Conservation (phyloP, 2,797 vertebrate species). For the Cryptoprocta ferox region DNA sequence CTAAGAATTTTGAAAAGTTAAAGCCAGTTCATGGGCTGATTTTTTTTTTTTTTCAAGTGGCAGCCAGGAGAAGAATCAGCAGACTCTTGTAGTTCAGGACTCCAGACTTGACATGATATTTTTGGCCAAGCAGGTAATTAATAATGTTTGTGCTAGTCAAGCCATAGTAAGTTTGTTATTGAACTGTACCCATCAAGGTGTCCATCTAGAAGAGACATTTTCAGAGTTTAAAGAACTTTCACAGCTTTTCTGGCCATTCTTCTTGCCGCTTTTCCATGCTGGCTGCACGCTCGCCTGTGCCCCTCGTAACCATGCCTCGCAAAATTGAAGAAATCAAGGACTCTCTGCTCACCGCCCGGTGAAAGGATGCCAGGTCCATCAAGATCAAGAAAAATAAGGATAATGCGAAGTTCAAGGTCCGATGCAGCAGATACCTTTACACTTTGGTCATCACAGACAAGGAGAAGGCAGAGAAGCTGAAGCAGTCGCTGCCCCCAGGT, state of each 20-base stretch:
- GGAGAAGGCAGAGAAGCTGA: conserved; percentile 99
- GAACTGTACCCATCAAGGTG: conserved; percentile 95
- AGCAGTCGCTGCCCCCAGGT: conserved; percentile 98
- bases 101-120: conserved; percentile 97
- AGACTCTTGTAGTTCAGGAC: conserved; percentile 96
- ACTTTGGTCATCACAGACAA: conserved; percentile 99
- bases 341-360: conserved; percentile 96
- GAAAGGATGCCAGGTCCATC: conserved; percentile 98
- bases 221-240: conserved; percentile 97
- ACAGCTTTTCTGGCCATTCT: too few relatives aligned
- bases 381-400: conserved; percentile 99
- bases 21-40: conserved; percentile 98
- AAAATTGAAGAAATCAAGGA: conserved; percentile 99
- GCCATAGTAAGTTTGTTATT: conserved; percentile 97
- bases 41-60: conserved; percentile 99
- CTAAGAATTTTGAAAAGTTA: conserved; percentile 98
- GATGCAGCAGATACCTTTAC: conserved; percentile 98
- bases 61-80: conserved; percentile 98
- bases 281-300: background rate
- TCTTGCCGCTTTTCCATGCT: too few relatives aligned
- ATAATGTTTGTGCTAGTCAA: conserved; percentile 98
- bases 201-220: conserved; percentile 95
- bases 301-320: conserved; percentile 88
- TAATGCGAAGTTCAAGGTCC: conserved; percentile 99
- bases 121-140: conserved; percentile 99